Evolutionary conservation across 2,888 invertebrate genomes (phyloP).

Genomic region (Caenorhabditis macrosperma): DNA sequence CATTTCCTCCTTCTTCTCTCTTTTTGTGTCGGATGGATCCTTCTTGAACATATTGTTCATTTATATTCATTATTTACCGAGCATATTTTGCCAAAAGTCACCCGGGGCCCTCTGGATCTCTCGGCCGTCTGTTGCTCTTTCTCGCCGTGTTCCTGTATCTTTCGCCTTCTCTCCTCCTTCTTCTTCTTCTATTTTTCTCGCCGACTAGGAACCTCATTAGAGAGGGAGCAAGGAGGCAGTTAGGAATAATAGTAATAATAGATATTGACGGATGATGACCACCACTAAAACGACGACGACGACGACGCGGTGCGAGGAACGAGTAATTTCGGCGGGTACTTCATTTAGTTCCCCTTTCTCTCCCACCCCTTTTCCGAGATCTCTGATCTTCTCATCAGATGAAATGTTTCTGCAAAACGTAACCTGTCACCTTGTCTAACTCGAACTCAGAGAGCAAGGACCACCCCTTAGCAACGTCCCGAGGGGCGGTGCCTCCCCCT

Average conservation of each 20-base stretch:
- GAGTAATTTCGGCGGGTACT: conserved; percentile 24
- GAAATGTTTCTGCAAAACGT: conserved; percentile 4
- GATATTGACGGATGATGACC: conserved; percentile 33
- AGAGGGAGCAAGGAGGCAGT: conserved; percentile 19
- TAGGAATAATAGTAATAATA: conserved; percentile 45
- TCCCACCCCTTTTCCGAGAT: conserved; percentile 19
- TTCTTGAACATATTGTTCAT: background rate
- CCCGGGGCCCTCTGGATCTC: background rate
- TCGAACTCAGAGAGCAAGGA: conserved; percentile 37
- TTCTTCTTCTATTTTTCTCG: conserved; percentile 7
- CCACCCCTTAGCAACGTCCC: conserved; percentile 34
- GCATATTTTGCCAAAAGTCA: background rate
- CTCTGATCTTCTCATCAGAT: conserved; percentile 16
- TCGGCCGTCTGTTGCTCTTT: background rate
- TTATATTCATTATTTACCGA: conserved; percentile 16
- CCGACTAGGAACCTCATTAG: conserved; percentile 40
- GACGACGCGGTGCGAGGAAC: conserved; percentile 25
- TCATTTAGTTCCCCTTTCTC: background rate
- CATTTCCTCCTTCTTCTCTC: background rate
- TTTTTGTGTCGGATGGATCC: background rate
- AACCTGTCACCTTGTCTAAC: conserved; percentile 23
- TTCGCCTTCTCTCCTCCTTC: background rate
- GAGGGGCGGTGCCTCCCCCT: background rate
- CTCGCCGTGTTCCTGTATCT: background rate
- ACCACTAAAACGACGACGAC: conserved; percentile 7